Percentiles rank a stretch among this genome's conserved stretches.
Conservation (phyloP, 1,140 invertebrate species). For the Zaprionus inermis region DNA sequence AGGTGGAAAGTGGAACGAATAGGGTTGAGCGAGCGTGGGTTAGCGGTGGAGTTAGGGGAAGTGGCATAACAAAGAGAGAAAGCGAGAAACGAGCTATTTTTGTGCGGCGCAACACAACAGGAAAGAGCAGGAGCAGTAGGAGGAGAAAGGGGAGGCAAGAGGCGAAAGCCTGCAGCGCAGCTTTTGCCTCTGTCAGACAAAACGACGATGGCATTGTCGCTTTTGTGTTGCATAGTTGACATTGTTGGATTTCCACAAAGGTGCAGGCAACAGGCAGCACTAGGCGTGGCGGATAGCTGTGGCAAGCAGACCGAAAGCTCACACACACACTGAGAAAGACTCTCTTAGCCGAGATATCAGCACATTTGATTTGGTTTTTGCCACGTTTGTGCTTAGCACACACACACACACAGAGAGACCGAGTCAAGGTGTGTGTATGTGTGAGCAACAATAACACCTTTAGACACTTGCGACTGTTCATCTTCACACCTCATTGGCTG, state of each 20-base stretch:
- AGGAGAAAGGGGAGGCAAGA: background rate
- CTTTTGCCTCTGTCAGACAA: constrained; percentile 62
- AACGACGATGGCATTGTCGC: constrained; percentile 77
- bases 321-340: constrained; percentile 19
- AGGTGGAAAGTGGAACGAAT: constrained; percentile 1
- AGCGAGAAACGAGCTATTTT: constrained; percentile 26
- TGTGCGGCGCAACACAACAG: constrained; percentile 23
- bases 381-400: constrained; percentile 68
- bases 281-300: background rate
- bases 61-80: constrained; percentile 8
- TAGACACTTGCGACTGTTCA: constrained; percentile 79
- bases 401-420: background rate
- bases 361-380: constrained; percentile 78
- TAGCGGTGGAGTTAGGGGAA: too few species aligned
- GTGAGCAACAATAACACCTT: constrained; percentile 62
- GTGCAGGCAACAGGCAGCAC: constrained; percentile 59
- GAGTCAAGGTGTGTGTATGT: constrained; percentile 30
- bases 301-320: constrained; percentile 47
- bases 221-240: constrained; percentile 82
- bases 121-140: background rate
- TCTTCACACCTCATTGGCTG: constrained; percentile 79
- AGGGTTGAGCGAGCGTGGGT: background rate
- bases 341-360: constrained; percentile 37
- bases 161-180: background rate
- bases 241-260: constrained; percentile 81